Base-by-base conservation (phyloP, 2,113 vertebrate species). In the Zootoca vivipara region DNA sequence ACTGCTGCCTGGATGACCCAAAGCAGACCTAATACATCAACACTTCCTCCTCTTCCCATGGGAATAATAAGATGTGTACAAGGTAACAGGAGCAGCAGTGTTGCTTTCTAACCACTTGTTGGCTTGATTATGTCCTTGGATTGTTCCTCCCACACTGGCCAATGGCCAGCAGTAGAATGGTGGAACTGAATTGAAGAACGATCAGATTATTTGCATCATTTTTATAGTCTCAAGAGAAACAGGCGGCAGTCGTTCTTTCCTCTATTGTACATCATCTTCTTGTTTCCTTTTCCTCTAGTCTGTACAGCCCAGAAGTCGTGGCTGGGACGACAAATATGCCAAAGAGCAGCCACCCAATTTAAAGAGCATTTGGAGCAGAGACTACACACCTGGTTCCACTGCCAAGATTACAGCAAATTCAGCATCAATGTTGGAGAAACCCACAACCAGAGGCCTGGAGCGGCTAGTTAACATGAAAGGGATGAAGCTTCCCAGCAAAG, bases 311-410 rank as follows among this genome's bases (percentile, higher is more conserved):
- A 97, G 96, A 92, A 98, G 97, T 94, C 92, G 82, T 77, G 89
- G 95, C 83, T 99, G 98, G 98, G 96, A 95, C 40, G 94, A 95
- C 64, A 93, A 0, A 81, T 69, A 0, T 22, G 26, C 7, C 88
- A 81, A 70, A 89, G 90, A 89, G n/a, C 90, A 70, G 12, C 80
- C 82, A 18, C 42, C 88, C 7, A 24, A 62, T 26, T 77, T 88
- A 46, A 92, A 75, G 30, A 98, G 98, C 84, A 98, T 98, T 94
- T 98, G 98, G 98, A 97, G 94, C 67, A 96, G 78, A 89, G 94
- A 95, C 42, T 98, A 97, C 26, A 94, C 80, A n/a, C 89, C 94
- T n/a, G 78, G 67, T 30, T 26, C 8, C 75, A 72, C 92, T 88
- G 33, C 10, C 24, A 80, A 90, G 33, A 12, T 26, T 78, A 73